Conservation (phyloP, 2,113 vertebrate genomes). For the Forbesichthys agassizii region DNA sequence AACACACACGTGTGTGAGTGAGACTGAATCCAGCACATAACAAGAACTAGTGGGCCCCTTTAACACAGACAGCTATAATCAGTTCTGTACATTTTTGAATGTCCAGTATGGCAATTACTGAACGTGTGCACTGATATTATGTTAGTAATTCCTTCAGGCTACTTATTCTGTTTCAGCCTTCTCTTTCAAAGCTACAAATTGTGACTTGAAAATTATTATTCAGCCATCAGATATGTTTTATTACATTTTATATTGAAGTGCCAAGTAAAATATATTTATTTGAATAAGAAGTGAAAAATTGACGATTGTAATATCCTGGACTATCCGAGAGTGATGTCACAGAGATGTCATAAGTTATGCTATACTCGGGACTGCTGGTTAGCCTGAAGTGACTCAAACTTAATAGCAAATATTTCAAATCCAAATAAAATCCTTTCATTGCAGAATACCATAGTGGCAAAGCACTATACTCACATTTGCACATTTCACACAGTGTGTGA, state of each 20-base stretch:
- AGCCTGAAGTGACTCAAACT: conserved; percentile 21
- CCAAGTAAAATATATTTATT: too few species aligned
- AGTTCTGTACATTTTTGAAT: conserved; percentile 43
- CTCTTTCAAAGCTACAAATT: conserved; percentile 2
- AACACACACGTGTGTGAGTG: conserved; percentile 33
- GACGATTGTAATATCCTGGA: too few species aligned
- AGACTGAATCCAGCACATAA: conserved; percentile 38
- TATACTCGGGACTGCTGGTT: conserved; percentile 13
- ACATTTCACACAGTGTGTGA: too few species aligned
- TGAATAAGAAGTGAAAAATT: too few species aligned
- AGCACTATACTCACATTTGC: too few species aligned
- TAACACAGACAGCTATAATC: conserved; percentile 54
- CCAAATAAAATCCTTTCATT: too few species aligned
- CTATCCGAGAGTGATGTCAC: neutral
- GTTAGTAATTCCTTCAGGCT: conserved; percentile 22
- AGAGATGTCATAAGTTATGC: conserved; percentile 2
- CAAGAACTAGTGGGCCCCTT: conserved; percentile 39
- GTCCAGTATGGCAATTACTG: conserved; percentile 44
- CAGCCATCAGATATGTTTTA: neutral
- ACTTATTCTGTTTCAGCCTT: conserved; percentile 23
- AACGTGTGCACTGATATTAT: conserved; percentile 50
- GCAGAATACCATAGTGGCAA: too few species aligned
- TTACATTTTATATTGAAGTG: neutral
- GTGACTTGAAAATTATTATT: neutral
- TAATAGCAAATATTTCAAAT: neutral